These are phyloP conservation scores for Microtus agrestis DNA, from an alignment of 2,797 vertebrate species.

Conservation along the genomic window DNA sequence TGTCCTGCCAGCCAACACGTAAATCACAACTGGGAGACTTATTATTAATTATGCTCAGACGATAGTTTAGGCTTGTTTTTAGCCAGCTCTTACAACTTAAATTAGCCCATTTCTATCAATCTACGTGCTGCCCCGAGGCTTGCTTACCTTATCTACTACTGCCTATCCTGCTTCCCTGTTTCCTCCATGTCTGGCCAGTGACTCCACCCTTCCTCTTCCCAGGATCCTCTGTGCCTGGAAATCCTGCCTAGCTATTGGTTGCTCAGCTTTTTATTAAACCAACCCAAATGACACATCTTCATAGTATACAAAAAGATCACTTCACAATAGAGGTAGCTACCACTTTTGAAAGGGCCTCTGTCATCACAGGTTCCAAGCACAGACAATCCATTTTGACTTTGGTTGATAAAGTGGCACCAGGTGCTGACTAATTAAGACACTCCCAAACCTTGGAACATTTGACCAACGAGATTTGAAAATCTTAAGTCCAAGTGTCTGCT, in stretches of 20 bases:
- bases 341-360: not conserved
- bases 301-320: not conserved
- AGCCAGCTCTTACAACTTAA: not conserved
- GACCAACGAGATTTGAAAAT: not conserved
- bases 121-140: not conserved
- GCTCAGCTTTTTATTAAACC: not conserved
- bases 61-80: not conserved
- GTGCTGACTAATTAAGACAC: not conserved
- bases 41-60: not conserved
- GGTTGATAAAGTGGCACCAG: not conserved
- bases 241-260: not conserved
- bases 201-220: not conserved
- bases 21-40: not conserved
- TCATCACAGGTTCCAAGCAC: not conserved
- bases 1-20: not conserved
- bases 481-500: not conserved
- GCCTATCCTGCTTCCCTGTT: not conserved
- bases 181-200: not conserved
- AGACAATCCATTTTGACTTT: not conserved
- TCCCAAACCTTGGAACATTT: slow-evolving; percentile 11
- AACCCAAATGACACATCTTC: not conserved
- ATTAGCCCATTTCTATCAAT: not conserved
- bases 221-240: not conserved
- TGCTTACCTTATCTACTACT: not conserved
- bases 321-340: not conserved